Evolutionary conservation across 2,888 invertebrate genomes (phyloP).

Genomic region (Acronicta aceris): DNA sequence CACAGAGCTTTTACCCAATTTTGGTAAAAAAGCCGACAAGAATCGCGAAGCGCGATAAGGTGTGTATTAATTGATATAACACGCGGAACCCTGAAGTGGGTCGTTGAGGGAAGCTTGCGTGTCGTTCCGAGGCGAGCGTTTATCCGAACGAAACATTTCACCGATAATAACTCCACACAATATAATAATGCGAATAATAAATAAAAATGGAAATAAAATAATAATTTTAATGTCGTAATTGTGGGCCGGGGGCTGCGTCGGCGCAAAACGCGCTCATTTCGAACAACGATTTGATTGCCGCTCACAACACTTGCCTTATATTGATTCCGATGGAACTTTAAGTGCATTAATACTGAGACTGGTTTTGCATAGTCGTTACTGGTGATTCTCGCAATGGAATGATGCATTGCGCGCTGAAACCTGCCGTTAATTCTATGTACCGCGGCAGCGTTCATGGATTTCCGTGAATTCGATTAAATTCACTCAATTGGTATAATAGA

Average conservation of each 20-base stretch:
- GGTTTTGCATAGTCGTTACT: slow-evolving; percentile 64
- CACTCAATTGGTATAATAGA: slow-evolving; percentile 46
- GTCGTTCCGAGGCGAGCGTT: slow-evolving; percentile 81
- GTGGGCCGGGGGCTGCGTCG: slow-evolving; percentile 80
- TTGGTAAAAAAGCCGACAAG: slow-evolving; percentile 14
- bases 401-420: slow-evolving; percentile 47
- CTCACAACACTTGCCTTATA: slow-evolving; percentile 71
- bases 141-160: slow-evolving; percentile 89
- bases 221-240: slow-evolving; percentile 89
- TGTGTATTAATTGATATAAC: slow-evolving; percentile 42
- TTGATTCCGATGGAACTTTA: slow-evolving; percentile 78
- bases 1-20: slow-evolving; percentile 14
- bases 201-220: slow-evolving; percentile 89
- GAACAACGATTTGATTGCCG: slow-evolving; percentile 79
- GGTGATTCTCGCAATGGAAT: slow-evolving; percentile 44
- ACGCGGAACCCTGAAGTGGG: slow-evolving; percentile 72
- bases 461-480: slow-evolving; percentile 53
- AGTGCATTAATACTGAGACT: slow-evolving; percentile 69
- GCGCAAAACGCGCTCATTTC: slow-evolving; percentile 79
- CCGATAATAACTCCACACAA: slow-evolving; percentile 89
- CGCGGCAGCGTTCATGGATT: slow-evolving; percentile 38
- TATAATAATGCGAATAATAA: slow-evolving; percentile 90
- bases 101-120: slow-evolving; percentile 78
- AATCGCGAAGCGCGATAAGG: slow-evolving; percentile 28
- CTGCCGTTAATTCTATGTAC: slow-evolving; percentile 45